phyloP scores from a whole-genome alignment of 2,113 vertebrate genomes.

The Dascyllus trimaculatus region DNA sequence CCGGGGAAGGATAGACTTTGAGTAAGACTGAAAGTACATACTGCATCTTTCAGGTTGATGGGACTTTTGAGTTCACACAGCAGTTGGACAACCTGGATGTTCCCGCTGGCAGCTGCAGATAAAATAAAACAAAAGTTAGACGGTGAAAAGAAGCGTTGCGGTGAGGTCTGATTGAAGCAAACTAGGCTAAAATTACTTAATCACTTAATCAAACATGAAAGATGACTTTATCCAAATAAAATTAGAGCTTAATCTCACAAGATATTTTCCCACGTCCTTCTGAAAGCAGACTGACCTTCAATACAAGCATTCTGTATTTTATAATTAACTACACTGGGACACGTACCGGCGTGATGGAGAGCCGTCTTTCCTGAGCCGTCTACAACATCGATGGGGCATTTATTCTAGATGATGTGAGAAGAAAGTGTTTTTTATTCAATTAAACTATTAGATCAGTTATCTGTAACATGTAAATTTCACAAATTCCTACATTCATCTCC shows the following conservation, averaged over 20 bases:
- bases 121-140: conserved; percentile 38
- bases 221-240: conserved; percentile 36
- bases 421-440: not conserved
- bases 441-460: not conserved
- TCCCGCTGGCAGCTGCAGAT: conserved; percentile 87
- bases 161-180: not conserved
- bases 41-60: conserved; percentile 90
- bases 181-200: conserved; percentile 9
- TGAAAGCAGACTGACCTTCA: conserved; percentile 12
- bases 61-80: conserved; percentile 92
- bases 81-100: conserved; percentile 87
- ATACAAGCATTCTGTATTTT: not conserved
- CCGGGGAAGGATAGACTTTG: conserved; percentile 6
- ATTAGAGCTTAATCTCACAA: conserved; percentile 40
- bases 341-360: conserved; percentile 94
- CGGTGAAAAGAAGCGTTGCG: not conserved
- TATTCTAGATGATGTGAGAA: conserved; percentile 82
- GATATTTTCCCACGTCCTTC: conserved; percentile 44
- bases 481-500: not conserved
- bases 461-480: not conserved
- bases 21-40: conserved; percentile 80
- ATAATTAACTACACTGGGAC: conserved; percentile 23
- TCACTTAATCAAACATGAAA: not conserved
- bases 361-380: conserved; percentile 91
- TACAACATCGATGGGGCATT: conserved; percentile 87